Evolutionary conservation across 2,113 vertebrate species (phyloP).

Genomic region (Poeciliopsis prolifica): DNA sequence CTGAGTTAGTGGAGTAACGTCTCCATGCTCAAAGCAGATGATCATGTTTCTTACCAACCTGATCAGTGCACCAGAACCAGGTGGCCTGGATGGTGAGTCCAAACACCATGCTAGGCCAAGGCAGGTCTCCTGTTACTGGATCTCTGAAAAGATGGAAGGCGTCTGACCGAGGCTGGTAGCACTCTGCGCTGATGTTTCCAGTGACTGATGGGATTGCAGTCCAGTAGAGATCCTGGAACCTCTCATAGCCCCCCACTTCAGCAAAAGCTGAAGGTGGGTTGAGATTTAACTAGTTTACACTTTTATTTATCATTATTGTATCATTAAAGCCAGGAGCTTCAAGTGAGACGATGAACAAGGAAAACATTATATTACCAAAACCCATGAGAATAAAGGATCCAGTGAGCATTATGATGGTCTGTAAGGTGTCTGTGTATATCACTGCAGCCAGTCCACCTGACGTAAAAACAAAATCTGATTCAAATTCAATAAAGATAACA

Average conservation of each 20-base stretch:
- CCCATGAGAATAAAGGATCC: constrained; percentile 92
- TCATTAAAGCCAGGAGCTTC: not conserved
- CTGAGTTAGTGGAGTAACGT: not conserved
- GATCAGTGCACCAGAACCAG: constrained; percentile 98
- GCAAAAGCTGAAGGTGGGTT: constrained; percentile 81
- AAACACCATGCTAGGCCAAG: constrained; percentile 92
- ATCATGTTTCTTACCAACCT: constrained; percentile 79
- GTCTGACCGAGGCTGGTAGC: constrained; percentile 86
- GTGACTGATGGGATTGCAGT: constrained; percentile 74
- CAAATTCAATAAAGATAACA: not conserved
- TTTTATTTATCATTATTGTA: not conserved
- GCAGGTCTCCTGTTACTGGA: constrained; percentile 85
- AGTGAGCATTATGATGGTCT: constrained; percentile 92
- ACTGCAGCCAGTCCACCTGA: constrained; percentile 94
- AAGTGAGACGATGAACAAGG: not conserved
- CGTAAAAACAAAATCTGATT: not conserved
- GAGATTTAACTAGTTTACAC: not conserved
- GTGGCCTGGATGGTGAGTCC: constrained; percentile 86
- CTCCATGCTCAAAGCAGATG: not conserved
- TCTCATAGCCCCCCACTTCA: constrained; percentile 87
- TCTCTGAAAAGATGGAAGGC: constrained; percentile 93
- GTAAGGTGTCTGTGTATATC: constrained; percentile 96
- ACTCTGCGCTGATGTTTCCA: constrained; percentile 29
- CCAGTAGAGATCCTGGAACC: constrained; percentile 88
- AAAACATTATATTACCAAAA: constrained; percentile 82